Conservation (phyloP, 2,888 invertebrate genomes). For the Thecophora atra region DNA sequence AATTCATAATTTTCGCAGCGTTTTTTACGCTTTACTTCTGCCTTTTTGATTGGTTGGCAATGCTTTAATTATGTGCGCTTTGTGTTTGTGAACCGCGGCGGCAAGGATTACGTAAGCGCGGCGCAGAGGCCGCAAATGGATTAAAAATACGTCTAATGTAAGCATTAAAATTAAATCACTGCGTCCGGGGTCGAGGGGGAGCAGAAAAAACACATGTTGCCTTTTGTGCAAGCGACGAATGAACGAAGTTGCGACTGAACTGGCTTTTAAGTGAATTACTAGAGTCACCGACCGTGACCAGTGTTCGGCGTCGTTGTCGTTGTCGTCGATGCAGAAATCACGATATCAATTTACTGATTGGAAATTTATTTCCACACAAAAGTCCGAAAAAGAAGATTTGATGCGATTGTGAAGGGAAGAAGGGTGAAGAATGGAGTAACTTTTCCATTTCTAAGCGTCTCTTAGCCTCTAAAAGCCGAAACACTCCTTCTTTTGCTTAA, state of each 20-base stretch:
- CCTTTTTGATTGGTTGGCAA: conserved; percentile 47
- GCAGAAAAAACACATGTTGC: not conserved
- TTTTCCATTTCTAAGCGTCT: not conserved
- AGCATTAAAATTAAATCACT: conserved; percentile 28
- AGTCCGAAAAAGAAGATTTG: not conserved
- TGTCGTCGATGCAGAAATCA: conserved; percentile 54
- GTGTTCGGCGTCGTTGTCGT: conserved; percentile 29
- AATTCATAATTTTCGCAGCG: not conserved
- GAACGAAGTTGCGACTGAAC: not conserved
- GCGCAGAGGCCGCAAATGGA: conserved; percentile 22
- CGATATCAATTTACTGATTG: conserved; percentile 66
- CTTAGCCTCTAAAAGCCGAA: not conserved
- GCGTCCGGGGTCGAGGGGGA: not conserved
- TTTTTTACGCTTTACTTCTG: conserved; percentile 10
- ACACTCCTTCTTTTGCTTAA: not conserved
- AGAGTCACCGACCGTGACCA: conserved; percentile 35
- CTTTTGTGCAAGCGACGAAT: not conserved
- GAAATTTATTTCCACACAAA: conserved; percentile 56
- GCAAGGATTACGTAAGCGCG: conserved; percentile 19
- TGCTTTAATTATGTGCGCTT: conserved; percentile 46
- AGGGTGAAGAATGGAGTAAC: not conserved
- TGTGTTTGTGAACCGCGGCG: conserved; percentile 24
- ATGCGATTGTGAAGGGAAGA: not conserved
- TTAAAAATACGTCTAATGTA: conserved; percentile 29
- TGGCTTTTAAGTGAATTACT: conserved; percentile 31